A percentile compares a stretch with the other conserved stretches of the same genome.
Conservation (phyloP, 2,113 vertebrate genomes). For the Euleptes europaea region DNA sequence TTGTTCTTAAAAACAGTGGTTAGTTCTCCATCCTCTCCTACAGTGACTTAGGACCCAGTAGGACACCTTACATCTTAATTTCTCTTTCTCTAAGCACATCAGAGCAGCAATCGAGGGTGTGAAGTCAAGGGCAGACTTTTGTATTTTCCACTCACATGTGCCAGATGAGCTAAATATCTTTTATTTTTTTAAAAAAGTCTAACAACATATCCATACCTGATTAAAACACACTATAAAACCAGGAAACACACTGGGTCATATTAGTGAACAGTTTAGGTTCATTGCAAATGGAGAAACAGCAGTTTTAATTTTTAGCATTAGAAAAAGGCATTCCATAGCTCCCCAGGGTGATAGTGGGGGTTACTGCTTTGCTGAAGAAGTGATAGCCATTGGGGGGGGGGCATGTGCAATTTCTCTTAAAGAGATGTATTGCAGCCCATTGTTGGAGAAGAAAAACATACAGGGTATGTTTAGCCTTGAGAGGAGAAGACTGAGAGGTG, state of each 20-base stretch:
- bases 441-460: too few species aligned
- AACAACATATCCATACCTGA: neutral
- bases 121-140: constrained; percentile 6
- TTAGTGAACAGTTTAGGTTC: neutral
- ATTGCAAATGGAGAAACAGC: neutral
- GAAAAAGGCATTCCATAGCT: neutral
- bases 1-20: constrained; percentile 56
- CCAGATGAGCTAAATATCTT: neutral
- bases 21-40: constrained; percentile 4
- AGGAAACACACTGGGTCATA: neutral
- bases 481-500: too few species aligned
- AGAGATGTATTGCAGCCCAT: neutral
- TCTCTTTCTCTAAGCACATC: constrained; percentile 6
- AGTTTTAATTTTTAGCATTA: neutral
- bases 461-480: too few species aligned
- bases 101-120: neutral
- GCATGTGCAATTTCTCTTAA: neutral
- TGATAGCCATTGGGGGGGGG: neutral
- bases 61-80: constrained; percentile 47
- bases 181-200: neutral
- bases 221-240: neutral
- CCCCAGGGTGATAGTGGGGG: too few species aligned
- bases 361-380: neutral
- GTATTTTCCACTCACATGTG: neutral
- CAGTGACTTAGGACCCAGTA: constrained; percentile 14